phyloP scores from a whole-genome alignment of 2,888 invertebrate genomes.

The Aromia moschata region DNA sequence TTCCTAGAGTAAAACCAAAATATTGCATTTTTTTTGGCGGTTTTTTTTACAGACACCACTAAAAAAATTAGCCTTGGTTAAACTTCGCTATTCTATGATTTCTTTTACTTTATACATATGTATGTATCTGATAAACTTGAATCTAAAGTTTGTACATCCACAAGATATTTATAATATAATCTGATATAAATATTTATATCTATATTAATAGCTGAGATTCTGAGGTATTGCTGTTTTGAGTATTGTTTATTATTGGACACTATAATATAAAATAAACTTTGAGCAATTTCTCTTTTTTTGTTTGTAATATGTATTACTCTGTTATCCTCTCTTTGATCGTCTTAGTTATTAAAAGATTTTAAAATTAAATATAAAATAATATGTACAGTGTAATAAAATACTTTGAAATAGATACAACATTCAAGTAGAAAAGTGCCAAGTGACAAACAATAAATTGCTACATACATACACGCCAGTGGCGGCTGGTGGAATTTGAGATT shows the following conservation, averaged over 20 bases:
- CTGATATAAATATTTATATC: conserved; percentile 62
- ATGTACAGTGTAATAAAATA: conserved; percentile 52
- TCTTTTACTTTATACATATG: conserved; percentile 39
- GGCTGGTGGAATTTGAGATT: too few species aligned
- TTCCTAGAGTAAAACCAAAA: conserved; percentile 29
- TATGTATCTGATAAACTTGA: conserved; percentile 49
- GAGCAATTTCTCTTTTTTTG: conserved; percentile 50
- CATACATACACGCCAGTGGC: conserved; percentile 48
- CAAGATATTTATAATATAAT: conserved; percentile 58
- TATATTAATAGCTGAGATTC: conserved; percentile 62
- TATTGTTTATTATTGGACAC: conserved; percentile 55
- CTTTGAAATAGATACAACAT: conserved; percentile 48
- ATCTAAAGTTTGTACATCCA: conserved; percentile 61
- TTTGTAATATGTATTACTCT: conserved; percentile 46
- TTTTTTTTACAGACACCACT: conserved; percentile 36
- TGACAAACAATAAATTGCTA: conserved; percentile 50
- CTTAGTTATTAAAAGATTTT: conserved; percentile 27
- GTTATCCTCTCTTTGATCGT: conserved; percentile 44
- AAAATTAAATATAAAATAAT: conserved; percentile 46
- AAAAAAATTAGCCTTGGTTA: conserved; percentile 27
- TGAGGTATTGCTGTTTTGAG: conserved; percentile 65
- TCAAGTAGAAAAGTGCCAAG: conserved; percentile 55
- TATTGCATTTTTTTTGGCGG: conserved; percentile 33
- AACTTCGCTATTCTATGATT: conserved; percentile 25
- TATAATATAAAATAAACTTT: conserved; percentile 47